These are phyloP conservation scores for Dendronephthya gigantea DNA, from an alignment of 64 coral and sea anemone species.

Conservation along the genomic window DNA sequence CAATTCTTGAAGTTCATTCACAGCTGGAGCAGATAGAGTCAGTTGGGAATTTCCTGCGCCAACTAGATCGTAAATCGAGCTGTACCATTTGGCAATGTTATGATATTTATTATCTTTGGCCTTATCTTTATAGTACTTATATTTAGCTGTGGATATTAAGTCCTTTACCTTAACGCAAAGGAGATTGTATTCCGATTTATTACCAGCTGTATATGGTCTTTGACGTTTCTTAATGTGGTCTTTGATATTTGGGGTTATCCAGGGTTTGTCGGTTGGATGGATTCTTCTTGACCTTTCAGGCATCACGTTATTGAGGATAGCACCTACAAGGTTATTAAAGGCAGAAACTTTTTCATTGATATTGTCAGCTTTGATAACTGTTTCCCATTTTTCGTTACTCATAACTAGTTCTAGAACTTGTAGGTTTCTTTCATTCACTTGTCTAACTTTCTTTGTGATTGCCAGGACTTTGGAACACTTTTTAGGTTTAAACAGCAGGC, in stretches of 20 bases:
- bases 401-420: not conserved
- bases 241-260: not conserved
- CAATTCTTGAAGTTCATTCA: not conserved
- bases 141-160: not conserved
- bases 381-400: not conserved
- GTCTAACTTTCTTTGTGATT: conserved; percentile 20
- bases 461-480: conserved; percentile 8
- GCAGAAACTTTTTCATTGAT: not conserved
- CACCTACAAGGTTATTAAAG: not conserved
- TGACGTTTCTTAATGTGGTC: not conserved
- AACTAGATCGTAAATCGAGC: not conserved
- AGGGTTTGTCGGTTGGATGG: not conserved
- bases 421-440: conserved; percentile 26
- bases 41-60: not conserved
- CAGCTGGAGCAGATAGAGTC: not conserved
- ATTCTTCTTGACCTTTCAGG: not conserved
- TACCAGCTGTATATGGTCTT: not conserved
- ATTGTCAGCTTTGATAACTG: not conserved
- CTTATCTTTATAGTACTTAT: conserved; percentile 22
- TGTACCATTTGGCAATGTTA: not conserved
- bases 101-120: not conserved
- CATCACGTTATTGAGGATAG: not conserved
- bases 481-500: conserved; percentile 24
- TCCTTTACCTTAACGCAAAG: not conserved
- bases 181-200: not conserved